These are phyloP conservation scores for Caenorhabditis afra DNA, from an alignment of 2,888 invertebrate genomes.

Conservation along the genomic window DNA sequence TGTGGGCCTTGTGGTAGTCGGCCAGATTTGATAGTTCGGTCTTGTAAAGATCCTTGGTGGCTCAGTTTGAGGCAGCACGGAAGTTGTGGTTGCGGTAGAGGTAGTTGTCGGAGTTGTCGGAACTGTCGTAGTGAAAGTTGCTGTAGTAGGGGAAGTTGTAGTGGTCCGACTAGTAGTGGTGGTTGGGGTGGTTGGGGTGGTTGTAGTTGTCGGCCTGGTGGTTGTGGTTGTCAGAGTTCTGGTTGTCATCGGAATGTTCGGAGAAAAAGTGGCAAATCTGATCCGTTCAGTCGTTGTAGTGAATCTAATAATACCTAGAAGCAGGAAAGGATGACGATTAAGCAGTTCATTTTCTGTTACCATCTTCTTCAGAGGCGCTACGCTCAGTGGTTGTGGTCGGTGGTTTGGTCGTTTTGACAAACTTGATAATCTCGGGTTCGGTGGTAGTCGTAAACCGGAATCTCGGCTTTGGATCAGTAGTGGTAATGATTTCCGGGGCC, in stretches of 20 bases:
- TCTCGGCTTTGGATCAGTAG: constrained; percentile 49
- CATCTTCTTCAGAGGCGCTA: constrained; percentile 12
- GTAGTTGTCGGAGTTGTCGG: constrained; percentile 32
- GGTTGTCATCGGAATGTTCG: constrained; percentile 39
- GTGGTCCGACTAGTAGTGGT: too few species aligned
- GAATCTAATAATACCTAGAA: constrained; percentile 46
- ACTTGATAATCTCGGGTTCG: constrained; percentile 50
- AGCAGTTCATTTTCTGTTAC: not conserved
- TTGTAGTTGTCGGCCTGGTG: constrained; percentile 28
- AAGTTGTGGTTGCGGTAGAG: constrained; percentile 9
- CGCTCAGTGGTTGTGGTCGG: constrained; percentile 36
- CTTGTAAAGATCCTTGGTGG: constrained; percentile 42
- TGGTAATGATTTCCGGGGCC: constrained; percentile 21
- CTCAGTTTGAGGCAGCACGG: constrained; percentile 8
- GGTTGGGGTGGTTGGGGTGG: constrained; percentile 19
- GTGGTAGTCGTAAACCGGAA: constrained; percentile 60
- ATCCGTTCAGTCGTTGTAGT: constrained; percentile 43
- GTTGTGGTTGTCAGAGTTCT: constrained; percentile 10
- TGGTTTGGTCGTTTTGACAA: constrained; percentile 49
- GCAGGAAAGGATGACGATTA: not conserved
- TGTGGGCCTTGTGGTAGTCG: constrained; percentile 46
- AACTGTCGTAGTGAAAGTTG: constrained; percentile 38
- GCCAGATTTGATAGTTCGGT: constrained; percentile 58
- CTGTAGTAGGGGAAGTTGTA: constrained; percentile 27
- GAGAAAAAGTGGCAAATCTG: constrained; percentile 49